These are phyloP conservation scores for Phortica variegata DNA, from an alignment of 1,140 invertebrate genomes.

Conservation along the genomic window DNA sequence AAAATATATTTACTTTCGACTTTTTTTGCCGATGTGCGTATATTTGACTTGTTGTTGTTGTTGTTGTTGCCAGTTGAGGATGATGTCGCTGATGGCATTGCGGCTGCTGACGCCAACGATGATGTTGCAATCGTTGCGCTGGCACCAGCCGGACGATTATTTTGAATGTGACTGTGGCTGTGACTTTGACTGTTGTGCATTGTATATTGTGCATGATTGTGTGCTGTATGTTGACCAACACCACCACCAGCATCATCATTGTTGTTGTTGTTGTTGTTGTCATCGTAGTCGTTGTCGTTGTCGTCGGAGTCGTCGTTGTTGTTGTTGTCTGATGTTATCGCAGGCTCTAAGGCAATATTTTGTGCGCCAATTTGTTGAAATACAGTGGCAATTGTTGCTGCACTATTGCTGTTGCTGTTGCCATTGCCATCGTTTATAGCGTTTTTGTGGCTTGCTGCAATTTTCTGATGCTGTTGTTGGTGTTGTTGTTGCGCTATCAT, in stretches of 20 bases:
- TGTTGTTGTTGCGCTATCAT: constrained; percentile 3
- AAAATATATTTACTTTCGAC: constrained; percentile 44
- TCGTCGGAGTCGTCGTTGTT: constrained; percentile 7
- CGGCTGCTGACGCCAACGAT: no score
- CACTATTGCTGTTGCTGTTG: constrained; percentile 6
- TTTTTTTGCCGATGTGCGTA: constrained; percentile 35
- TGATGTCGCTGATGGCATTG: no score
- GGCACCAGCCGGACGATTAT: not conserved
- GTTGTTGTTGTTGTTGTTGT: not conserved
- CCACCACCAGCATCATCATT: no score
- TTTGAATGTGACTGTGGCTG: not conserved
- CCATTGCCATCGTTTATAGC: constrained; percentile 4
- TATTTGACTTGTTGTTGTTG: constrained; percentile 13
- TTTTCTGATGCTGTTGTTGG: constrained; percentile 17
- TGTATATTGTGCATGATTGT: no score
- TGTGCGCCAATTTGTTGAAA: constrained; percentile 47
- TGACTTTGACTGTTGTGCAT: not conserved
- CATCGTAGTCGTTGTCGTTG: constrained; percentile 9
- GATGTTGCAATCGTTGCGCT: constrained; percentile 1
- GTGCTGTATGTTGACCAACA: no score
- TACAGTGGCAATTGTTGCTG: constrained; percentile 15
- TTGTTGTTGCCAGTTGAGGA: constrained; percentile 6
- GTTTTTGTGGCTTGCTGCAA: constrained; percentile 23
- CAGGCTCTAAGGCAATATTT: constrained; percentile 34
- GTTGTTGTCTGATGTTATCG: constrained; percentile 9